Conservation (phyloP, 2,797 vertebrate genomes). For the Austrolebias charrua region DNA sequence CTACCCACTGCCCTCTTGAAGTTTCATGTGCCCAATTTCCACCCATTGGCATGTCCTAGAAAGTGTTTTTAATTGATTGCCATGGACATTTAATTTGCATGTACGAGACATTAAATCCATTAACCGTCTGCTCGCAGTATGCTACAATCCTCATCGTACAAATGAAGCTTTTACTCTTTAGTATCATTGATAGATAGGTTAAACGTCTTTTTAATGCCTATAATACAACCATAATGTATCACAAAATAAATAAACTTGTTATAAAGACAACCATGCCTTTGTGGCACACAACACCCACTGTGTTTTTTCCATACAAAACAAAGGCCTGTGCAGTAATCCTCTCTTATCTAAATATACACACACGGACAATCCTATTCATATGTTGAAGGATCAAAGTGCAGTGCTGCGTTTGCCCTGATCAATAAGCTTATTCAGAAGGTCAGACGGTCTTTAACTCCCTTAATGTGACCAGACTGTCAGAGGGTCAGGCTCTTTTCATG, state of each 20-base stretch:
- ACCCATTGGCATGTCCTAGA: too few species aligned
- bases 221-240: too few species aligned
- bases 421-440: slow-evolving; percentile 58
- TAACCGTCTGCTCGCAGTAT: too few species aligned
- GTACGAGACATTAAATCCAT: too few species aligned
- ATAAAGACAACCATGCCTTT: not conserved
- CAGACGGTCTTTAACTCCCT: slow-evolving; percentile 48
- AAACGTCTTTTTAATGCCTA: too few species aligned
- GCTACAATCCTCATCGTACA: too few species aligned
- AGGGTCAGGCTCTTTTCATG: slow-evolving; percentile 48
- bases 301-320: not conserved
- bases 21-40: too few species aligned
- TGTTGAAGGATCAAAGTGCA: slow-evolving; percentile 72
- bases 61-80: too few species aligned
- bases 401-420: slow-evolving; percentile 42
- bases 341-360: slow-evolving; percentile 1
- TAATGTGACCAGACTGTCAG: slow-evolving; percentile 35
- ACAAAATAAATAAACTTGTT: not conserved
- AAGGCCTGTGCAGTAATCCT: not conserved
- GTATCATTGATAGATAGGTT: too few species aligned
- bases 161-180: too few species aligned
- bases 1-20: too few species aligned
- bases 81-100: too few species aligned
- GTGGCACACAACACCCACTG: slow-evolving; percentile 13
- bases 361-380: slow-evolving; percentile 4